These are phyloP conservation scores for Galbula dea DNA, from an alignment of 2,113 vertebrate genomes.

Conservation along the genomic window DNA sequence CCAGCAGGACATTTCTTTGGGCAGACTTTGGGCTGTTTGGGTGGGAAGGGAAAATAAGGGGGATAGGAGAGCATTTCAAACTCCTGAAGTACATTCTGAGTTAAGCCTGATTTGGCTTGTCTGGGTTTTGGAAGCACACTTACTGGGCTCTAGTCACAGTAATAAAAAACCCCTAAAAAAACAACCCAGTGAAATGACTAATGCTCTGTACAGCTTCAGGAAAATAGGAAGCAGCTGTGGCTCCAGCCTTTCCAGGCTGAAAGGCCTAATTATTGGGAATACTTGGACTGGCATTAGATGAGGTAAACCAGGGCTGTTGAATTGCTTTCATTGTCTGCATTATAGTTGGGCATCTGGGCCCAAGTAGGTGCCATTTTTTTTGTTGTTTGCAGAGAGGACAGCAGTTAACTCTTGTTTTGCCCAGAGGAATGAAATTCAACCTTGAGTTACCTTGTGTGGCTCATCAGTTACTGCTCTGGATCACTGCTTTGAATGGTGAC, in stretches of 20 bases:
- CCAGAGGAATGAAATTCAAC: background rate
- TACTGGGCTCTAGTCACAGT: background rate
- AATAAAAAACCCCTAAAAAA: background rate
- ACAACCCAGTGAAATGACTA: conserved; percentile 54
- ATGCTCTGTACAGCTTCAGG: conserved; percentile 38
- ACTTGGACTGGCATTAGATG: conserved; percentile 41
- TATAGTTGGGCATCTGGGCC: background rate
- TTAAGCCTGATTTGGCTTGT: background rate
- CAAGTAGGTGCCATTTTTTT: conserved; percentile 18
- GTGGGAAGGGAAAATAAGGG: background rate
- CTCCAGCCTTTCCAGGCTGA: conserved; percentile 55
- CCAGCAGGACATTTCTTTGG: background rate
- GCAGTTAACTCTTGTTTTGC: conserved; percentile 19
- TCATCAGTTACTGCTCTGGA: background rate
- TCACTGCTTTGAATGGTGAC: background rate
- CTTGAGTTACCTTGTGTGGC: background rate
- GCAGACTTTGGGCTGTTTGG: background rate
- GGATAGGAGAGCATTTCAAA: background rate
- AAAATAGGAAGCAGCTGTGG: conserved; percentile 64
- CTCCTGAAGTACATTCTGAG: background rate
- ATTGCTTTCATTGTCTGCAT: conserved; percentile 31
- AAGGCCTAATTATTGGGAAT: conserved; percentile 59
- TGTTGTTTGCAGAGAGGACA: background rate
- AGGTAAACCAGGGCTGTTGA: conserved; percentile 27
- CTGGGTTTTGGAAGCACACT: background rate